phyloP scores from a whole-genome alignment of 2,888 invertebrate genomes.

The Stegana nigrithorax region DNA sequence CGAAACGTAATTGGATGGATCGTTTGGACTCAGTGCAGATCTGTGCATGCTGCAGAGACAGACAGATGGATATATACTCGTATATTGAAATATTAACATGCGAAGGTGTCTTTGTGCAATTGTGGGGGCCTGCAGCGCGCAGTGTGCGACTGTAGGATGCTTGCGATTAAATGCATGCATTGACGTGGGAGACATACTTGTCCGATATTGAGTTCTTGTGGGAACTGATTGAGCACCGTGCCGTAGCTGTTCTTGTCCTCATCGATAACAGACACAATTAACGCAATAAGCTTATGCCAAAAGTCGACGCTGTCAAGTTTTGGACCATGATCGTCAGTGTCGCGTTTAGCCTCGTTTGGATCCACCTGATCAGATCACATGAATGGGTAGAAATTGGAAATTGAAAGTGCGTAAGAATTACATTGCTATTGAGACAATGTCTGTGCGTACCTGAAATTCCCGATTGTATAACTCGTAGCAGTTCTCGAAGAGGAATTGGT shows the following conservation, averaged over 20 bases:
- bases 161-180: too few relatives aligned
- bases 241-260: constrained; percentile 99
- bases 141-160: too few relatives aligned
- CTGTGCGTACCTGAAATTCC: constrained; percentile 82
- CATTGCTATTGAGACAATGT: too few relatives aligned
- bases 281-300: constrained; percentile 97
- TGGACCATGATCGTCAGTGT: constrained; percentile 88
- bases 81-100: too few relatives aligned
- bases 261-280: constrained; percentile 98
- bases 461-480: constrained; percentile 96
- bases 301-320: constrained; percentile 93
- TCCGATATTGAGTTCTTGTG: constrained; percentile 98
- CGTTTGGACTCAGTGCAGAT: too few relatives aligned
- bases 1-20: too few relatives aligned
- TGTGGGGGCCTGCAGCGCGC: too few relatives aligned
- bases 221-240: constrained; percentile 98
- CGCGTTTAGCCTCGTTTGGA: constrained; percentile 89
- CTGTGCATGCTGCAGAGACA: too few relatives aligned
- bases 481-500: constrained; percentile 99
- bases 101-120: too few relatives aligned
- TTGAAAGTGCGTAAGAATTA: not conserved
- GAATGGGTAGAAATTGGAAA: not conserved
- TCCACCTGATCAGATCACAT: constrained; percentile 84
- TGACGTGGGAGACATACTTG: constrained; percentile 72
- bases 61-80: too few relatives aligned